Conservation (phyloP, 1,140 invertebrate species). For the Listronotus oregonensis region DNA sequence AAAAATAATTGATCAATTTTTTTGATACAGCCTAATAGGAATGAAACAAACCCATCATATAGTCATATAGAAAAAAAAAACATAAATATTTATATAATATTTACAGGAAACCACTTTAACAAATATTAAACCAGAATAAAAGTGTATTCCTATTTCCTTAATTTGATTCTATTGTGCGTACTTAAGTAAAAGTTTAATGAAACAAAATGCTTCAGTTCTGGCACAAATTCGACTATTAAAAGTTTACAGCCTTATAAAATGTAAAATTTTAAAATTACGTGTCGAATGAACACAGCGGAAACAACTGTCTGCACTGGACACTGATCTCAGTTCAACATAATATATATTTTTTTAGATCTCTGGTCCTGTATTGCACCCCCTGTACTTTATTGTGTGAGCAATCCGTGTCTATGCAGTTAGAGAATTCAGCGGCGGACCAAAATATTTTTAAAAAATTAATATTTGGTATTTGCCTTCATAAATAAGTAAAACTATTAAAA, state of each 20-base stretch:
- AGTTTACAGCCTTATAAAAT: constrained; percentile 22
- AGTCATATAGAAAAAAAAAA: too few species aligned
- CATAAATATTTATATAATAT: too few species aligned
- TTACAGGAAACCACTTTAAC: too few species aligned
- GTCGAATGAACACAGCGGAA: neutral
- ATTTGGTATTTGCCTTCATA: too few species aligned
- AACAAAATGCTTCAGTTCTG: constrained; percentile 8
- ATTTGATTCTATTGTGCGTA: neutral
- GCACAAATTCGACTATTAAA: constrained; percentile 10
- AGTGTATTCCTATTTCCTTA: too few species aligned
- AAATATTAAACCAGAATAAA: too few species aligned
- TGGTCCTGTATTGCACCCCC: constrained; percentile 17
- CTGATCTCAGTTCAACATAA: constrained; percentile 10
- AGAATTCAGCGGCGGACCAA: too few species aligned
- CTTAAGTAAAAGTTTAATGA: constrained; percentile 5
- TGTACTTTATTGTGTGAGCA: constrained; percentile 4
- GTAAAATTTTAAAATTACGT: constrained; percentile 6
- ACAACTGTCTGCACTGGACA: constrained; percentile 3
- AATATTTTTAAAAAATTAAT: too few species aligned
- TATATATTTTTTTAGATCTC: constrained; percentile 8
- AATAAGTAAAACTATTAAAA: too few species aligned
- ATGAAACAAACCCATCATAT: too few species aligned
- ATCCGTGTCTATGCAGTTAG: constrained; percentile 17
- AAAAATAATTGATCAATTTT: too few species aligned
- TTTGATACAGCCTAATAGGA: too few species aligned